Conservation (phyloP, 2,888 invertebrate species). For the Lasioglossum calceatum region DNA sequence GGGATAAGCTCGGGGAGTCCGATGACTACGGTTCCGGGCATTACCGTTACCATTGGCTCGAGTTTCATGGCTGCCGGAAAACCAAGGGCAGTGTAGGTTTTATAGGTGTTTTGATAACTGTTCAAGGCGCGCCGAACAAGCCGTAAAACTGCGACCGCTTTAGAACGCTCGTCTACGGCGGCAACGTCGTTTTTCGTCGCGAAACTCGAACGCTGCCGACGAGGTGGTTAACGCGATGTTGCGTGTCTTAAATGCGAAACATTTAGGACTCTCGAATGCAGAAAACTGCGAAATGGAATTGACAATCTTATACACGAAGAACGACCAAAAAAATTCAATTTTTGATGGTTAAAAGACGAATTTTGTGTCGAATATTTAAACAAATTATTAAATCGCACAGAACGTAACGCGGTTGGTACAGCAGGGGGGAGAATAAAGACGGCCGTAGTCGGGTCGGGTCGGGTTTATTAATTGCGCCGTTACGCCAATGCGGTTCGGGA, state of each 20-base stretch:
- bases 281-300: no score
- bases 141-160: conserved; percentile 20
- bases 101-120: conserved; percentile 33
- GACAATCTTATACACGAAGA: no score
- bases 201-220: background rate
- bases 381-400: background rate
- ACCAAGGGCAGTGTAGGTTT: background rate
- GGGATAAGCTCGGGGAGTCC: conserved; percentile 32
- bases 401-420: background rate
- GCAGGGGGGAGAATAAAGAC: background rate
- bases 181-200: background rate
- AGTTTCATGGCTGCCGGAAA: conserved; percentile 29
- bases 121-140: background rate
- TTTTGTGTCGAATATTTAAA: background rate
- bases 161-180: background rate
- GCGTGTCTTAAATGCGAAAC: background rate
- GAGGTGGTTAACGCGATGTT: background rate
- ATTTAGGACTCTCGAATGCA: background rate
- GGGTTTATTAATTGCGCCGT: conserved; percentile 46
- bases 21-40: conserved; percentile 11
- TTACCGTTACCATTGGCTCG: conserved; percentile 38
- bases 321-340: no score
- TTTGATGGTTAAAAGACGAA: background rate
- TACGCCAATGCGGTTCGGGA: conserved; percentile 56
- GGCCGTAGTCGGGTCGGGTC: background rate